Conservation (phyloP, 2,797 vertebrate species). For the Triplophysa yarkandensis region DNA sequence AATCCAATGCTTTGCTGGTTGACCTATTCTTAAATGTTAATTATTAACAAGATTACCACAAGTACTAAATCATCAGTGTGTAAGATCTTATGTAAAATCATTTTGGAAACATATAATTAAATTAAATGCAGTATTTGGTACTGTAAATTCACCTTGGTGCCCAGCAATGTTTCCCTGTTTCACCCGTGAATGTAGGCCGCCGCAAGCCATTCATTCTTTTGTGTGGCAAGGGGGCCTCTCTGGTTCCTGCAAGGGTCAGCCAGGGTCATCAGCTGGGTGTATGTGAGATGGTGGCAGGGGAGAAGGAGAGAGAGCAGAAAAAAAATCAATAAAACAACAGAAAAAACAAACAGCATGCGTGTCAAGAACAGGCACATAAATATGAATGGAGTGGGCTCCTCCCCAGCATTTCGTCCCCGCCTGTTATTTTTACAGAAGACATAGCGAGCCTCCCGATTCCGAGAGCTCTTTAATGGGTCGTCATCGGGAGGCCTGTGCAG, state of each 20-base stretch:
- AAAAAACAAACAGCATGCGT: conserved; percentile 41
- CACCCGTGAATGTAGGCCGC: conserved; percentile 76
- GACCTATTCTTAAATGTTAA: conserved; percentile 50
- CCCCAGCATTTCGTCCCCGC: background rate
- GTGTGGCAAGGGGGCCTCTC: conserved; percentile 71
- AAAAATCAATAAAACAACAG: conserved; percentile 53
- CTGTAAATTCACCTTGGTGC: conserved; percentile 58
- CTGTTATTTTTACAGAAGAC: conserved; percentile 51
- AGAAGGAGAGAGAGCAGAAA: conserved; percentile 49
- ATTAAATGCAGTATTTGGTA: too few species aligned
- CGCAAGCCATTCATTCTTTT: conserved; percentile 79
- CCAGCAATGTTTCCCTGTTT: conserved; percentile 82
- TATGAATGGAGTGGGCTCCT: conserved; percentile 51
- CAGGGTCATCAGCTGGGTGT: conserved; percentile 74
- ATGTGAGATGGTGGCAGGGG: conserved; percentile 65
- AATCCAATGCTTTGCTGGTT: conserved; percentile 50
- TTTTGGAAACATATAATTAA: background rate
- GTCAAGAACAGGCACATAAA: conserved; percentile 52
- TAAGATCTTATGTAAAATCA: background rate
- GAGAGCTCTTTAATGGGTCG: conserved; percentile 54
- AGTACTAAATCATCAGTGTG: conserved; percentile 25
- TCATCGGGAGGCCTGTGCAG: conserved; percentile 49
- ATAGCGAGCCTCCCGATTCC: conserved; percentile 58
- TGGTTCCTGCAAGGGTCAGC: conserved; percentile 71
- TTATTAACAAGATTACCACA: conserved; percentile 44